A percentile compares a stretch with the other conserved stretches of the same genome.
Conservation (phyloP, 2,888 invertebrate genomes). For the Mythimna pallens region DNA sequence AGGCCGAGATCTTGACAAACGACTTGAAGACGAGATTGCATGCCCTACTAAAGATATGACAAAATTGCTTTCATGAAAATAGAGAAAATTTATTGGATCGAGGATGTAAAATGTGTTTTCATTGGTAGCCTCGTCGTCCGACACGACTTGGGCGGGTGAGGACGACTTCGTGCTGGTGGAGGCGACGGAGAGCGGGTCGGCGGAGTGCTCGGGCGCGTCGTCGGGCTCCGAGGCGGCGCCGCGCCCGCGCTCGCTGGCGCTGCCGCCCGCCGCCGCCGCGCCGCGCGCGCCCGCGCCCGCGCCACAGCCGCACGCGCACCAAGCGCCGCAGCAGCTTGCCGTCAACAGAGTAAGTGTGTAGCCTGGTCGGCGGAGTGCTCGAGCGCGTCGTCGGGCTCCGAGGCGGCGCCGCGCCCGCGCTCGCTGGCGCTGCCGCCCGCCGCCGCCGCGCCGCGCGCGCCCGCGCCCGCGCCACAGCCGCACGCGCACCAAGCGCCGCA, state of each 20-base stretch:
- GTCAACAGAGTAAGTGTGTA: no score
- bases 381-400: slow-evolving; percentile 81
- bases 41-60: no score
- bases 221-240: slow-evolving; percentile 84
- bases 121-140: slow-evolving; percentile 84
- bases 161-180: slow-evolving; percentile 96
- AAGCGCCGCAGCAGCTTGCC: background rate
- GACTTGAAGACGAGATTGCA: no score
- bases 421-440: slow-evolving; percentile 76
- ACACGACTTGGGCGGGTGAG: slow-evolving; percentile 92
- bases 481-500: background rate
- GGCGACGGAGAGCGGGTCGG: slow-evolving; percentile 91
- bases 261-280: slow-evolving; percentile 61
- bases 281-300: slow-evolving; percentile 11
- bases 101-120: background rate
- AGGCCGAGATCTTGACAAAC: no score
- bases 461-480: background rate
- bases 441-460: slow-evolving; percentile 35
- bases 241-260: slow-evolving; percentile 83
- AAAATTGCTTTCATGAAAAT: background rate
- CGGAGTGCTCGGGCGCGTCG: slow-evolving; percentile 82
- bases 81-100: background rate
- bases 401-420: slow-evolving; percentile 85
- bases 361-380: slow-evolving; percentile 85
- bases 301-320: background rate